Evolutionary conservation across 2,888 invertebrate genomes (phyloP).

Genomic region (Apoda limacodes): DNA sequence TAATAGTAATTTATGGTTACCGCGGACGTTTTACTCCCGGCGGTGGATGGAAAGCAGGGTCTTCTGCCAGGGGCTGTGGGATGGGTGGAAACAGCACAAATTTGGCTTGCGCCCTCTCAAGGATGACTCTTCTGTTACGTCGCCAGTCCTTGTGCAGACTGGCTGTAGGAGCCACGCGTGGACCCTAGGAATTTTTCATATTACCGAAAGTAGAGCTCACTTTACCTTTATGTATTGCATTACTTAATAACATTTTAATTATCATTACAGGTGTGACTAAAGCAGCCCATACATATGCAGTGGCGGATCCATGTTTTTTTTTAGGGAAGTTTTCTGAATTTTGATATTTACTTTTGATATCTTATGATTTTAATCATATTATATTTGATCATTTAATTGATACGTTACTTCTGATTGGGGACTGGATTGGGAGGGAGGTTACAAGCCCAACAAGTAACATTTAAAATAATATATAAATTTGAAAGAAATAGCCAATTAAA

Average conservation of each 20-base stretch:
- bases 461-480: too few relatives aligned
- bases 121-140: conserved; percentile 28
- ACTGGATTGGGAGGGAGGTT: too few relatives aligned
- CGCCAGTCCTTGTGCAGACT: conserved; percentile 30
- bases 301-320: too few relatives aligned
- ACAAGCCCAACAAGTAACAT: too few relatives aligned
- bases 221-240: neutral
- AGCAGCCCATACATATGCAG: too few relatives aligned
- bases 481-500: too few relatives aligned
- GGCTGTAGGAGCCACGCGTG: conserved; percentile 27
- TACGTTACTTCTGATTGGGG: too few relatives aligned
- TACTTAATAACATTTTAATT: too few relatives aligned
- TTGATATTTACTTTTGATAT: too few relatives aligned
- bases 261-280: neutral
- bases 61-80: conserved; percentile 30
- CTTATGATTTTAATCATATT: too few relatives aligned
- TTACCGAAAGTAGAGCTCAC: neutral
- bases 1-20: conserved; percentile 21
- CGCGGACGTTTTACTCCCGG: conserved; percentile 34
- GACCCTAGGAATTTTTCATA: conserved; percentile 16
- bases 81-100: conserved; percentile 40
- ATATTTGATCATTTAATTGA: too few relatives aligned
- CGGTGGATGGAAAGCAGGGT: conserved; percentile 30
- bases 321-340: too few relatives aligned
- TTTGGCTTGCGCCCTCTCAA: conserved; percentile 22